These are phyloP conservation scores for Steatocranus sp. DNA, from an alignment of 2,797 vertebrate species.

Conservation along the genomic window DNA sequence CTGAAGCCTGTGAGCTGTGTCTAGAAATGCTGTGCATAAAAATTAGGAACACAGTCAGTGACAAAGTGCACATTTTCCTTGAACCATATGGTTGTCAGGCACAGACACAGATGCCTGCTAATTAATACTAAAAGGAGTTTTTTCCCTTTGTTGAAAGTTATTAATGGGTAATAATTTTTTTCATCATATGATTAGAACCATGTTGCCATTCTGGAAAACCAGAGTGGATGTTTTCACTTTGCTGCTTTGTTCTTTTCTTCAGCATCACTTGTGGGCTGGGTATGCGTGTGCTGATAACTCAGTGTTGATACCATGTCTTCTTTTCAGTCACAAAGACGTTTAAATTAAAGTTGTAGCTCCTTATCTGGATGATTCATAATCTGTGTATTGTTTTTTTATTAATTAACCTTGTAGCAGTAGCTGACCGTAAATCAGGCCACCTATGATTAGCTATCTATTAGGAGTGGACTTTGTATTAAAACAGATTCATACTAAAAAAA, in stretches of 20 bases:
- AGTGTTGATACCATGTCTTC: not conserved
- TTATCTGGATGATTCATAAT: not conserved
- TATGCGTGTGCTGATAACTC: not conserved
- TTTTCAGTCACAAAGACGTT: not conserved
- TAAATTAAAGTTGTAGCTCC: not conserved
- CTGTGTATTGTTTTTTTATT: not conserved
- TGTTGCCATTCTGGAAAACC: not conserved
- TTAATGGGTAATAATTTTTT: not conserved
- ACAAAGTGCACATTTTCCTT: not conserved
- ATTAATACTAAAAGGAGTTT: not conserved
- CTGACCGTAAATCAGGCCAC: rapidly evolving
- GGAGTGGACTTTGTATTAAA: not conserved
- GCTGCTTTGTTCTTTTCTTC: not conserved
- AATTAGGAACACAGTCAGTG: not conserved
- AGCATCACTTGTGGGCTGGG: not conserved
- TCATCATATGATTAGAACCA: not conserved
- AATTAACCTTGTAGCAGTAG: not conserved
- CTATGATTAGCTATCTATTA: not conserved
- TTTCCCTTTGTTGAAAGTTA: not conserved
- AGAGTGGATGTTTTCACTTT: not conserved
- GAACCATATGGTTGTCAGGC: not conserved
- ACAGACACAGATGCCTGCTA: not conserved
- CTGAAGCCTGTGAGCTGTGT: not conserved
- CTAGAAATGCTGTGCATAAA: not conserved
- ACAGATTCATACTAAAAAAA: not conserved